These are phyloP conservation scores for Cyprinodon variegatus DNA, from an alignment of 2,113 vertebrate species.

Conservation along the genomic window DNA sequence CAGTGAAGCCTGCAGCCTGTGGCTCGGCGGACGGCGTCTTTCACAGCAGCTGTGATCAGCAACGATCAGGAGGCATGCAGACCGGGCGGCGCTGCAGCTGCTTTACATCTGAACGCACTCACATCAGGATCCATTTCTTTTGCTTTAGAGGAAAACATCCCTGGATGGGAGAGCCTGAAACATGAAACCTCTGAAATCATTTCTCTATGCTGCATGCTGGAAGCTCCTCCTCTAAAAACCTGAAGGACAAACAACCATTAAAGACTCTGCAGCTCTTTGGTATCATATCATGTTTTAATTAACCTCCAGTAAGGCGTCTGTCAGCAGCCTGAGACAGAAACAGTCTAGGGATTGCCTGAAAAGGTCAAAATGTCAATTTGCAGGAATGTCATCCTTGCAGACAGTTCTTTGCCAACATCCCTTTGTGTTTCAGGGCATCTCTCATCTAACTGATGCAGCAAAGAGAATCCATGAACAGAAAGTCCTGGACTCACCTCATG, in stretches of 20 bases:
- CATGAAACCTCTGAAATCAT: slow-evolving; percentile 20
- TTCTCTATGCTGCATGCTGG: not conserved
- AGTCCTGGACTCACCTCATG: not conserved
- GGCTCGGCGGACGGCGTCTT: not conserved
- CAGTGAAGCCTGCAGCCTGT: slow-evolving; percentile 23
- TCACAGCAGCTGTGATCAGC: not conserved
- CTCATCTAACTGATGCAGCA: not conserved
- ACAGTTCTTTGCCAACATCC: not conserved
- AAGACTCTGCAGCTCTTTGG: no score
- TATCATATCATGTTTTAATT: not conserved
- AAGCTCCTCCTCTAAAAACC: no score
- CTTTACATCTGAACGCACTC: slow-evolving; percentile 10
- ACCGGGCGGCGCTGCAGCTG: not conserved
- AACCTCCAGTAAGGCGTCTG: not conserved
- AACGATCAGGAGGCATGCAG: not conserved
- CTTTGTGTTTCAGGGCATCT: not conserved
- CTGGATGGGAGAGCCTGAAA: slow-evolving; percentile 25
- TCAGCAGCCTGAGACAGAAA: slow-evolving; percentile 27
- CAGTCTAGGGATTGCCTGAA: slow-evolving; percentile 1
- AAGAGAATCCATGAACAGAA: not conserved
- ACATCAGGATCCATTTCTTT: not conserved
- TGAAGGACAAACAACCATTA: not conserved
- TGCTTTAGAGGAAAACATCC: not conserved
- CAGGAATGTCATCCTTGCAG: slow-evolving; percentile 15
- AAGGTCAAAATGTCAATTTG: slow-evolving; percentile 49